A percentile compares a stretch with the other conserved stretches of the same genome.
phyloP scores from a whole-genome alignment of 2,797 vertebrate species.

The Pampus argenteus region DNA sequence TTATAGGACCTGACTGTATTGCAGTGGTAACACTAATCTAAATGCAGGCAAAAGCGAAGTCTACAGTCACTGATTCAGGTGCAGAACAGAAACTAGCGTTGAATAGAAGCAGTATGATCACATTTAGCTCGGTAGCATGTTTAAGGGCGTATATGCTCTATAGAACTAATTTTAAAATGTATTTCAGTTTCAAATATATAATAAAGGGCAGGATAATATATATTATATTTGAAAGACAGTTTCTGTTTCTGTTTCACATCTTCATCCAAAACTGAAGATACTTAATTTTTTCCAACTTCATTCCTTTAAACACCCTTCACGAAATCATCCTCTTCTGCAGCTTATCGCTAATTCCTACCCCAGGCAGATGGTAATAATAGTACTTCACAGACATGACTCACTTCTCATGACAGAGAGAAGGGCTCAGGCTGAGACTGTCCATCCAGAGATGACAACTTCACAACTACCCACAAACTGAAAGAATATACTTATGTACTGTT shows the following conservation, averaged over 20 bases:
- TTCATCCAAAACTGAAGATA: slow-evolving; percentile 17
- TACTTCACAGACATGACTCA: slow-evolving; percentile 77
- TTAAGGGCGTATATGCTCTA: not conserved
- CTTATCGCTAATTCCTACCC: slow-evolving; percentile 60
- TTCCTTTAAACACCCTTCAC: slow-evolving; percentile 24
- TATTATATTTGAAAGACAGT: not conserved
- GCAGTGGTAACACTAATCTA: not conserved
- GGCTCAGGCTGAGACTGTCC: slow-evolving; percentile 58
- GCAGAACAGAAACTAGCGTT: too few relatives aligned
- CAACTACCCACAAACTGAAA: slow-evolving; percentile 59
- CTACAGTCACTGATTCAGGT: not conserved
- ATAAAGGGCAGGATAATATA: not conserved
- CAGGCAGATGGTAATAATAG: slow-evolving; percentile 69
- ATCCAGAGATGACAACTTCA: slow-evolving; percentile 64
- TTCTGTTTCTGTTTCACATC: slow-evolving; percentile 6
- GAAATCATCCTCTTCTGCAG: slow-evolving; percentile 52
- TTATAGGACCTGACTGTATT: slow-evolving; percentile 16
- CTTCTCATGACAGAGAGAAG: slow-evolving; percentile 51
- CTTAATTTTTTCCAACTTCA: slow-evolving; percentile 3
- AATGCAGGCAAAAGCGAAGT: not conserved
- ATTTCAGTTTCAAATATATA: not conserved
- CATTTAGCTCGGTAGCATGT: not conserved
- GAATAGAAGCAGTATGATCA: not conserved
- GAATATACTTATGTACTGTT: slow-evolving; percentile 59
- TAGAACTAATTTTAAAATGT: not conserved